Evolutionary conservation across 2,113 vertebrate species (phyloP).

Genomic region (Phyllostomus hastatus): DNA sequence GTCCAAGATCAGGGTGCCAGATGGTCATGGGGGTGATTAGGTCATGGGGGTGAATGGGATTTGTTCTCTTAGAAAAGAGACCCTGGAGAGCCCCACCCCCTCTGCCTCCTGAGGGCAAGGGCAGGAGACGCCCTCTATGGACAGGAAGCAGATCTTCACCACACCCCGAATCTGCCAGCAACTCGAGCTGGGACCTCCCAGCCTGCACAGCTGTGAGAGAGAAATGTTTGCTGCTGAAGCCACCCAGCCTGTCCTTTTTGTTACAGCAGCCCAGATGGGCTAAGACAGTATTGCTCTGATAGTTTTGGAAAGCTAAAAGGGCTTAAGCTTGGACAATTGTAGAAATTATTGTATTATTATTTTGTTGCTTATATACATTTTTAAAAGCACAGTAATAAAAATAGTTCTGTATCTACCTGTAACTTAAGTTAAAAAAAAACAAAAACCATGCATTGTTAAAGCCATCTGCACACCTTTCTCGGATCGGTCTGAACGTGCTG

Average conservation of each 20-base stretch:
- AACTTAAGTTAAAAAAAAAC: background rate
- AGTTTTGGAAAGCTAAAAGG: background rate
- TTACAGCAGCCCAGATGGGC: background rate
- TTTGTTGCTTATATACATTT: background rate
- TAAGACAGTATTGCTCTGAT: background rate
- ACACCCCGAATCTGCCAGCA: background rate
- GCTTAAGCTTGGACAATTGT: background rate
- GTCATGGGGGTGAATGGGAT: background rate
- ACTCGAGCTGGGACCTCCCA: background rate
- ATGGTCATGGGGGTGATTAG: background rate
- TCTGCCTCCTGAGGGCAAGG: background rate
- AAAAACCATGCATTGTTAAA: background rate
- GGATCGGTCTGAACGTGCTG: background rate
- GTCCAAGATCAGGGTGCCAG: background rate
- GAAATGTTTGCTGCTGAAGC: background rate
- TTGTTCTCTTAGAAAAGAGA: background rate
- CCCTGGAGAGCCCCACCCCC: too few relatives aligned
- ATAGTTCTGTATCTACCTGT: background rate
- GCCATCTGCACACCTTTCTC: background rate
- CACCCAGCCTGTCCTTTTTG: background rate
- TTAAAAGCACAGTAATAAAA: background rate
- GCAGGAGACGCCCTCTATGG: background rate
- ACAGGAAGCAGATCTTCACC: background rate
- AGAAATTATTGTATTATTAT: background rate
- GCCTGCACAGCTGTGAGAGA: background rate